Percentiles rank a stretch among this genome's conserved stretches.
These are phyloP conservation scores for Pogona vitticeps DNA, from an alignment of 2,113 vertebrate species.

Conservation along the genomic window DNA sequence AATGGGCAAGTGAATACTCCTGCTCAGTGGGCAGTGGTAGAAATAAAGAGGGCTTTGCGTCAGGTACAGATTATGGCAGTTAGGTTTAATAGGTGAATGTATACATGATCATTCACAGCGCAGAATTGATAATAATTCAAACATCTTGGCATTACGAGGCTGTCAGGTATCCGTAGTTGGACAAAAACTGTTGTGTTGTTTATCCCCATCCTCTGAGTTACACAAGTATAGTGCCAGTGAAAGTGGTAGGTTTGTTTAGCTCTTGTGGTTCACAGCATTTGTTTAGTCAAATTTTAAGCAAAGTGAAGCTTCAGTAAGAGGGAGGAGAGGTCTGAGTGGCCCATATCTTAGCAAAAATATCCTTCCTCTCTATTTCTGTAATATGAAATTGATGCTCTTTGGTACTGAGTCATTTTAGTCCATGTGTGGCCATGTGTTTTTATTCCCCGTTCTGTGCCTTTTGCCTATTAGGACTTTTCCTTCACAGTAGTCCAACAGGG, in stretches of 20 bases:
- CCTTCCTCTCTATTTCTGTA: background rate
- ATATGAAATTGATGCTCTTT: background rate
- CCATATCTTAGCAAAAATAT: background rate
- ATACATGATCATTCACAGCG: background rate
- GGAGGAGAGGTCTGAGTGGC: background rate
- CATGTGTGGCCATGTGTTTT: background rate
- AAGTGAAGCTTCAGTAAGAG: background rate
- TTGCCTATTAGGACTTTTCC: background rate
- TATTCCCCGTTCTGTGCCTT: background rate
- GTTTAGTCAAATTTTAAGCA: background rate
- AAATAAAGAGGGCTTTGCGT: no score
- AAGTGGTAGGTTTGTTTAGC: background rate
- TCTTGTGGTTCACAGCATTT: background rate
- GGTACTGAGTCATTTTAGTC: background rate
- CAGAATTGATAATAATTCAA: background rate
- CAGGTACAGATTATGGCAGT: background rate
- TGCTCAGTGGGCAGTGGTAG: no score
- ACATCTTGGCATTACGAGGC: background rate
- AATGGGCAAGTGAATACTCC: no score
- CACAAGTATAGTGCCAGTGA: background rate
- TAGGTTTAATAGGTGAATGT: background rate
- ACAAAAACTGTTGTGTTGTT: background rate
- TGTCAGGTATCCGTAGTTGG: background rate
- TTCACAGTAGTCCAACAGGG: background rate
- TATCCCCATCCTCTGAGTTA: background rate